Evolutionary conservation across 2,888 invertebrate species (phyloP), one percentile per base, ranked within the genome.

Genomic region (Microplitis manilae): DNA sequence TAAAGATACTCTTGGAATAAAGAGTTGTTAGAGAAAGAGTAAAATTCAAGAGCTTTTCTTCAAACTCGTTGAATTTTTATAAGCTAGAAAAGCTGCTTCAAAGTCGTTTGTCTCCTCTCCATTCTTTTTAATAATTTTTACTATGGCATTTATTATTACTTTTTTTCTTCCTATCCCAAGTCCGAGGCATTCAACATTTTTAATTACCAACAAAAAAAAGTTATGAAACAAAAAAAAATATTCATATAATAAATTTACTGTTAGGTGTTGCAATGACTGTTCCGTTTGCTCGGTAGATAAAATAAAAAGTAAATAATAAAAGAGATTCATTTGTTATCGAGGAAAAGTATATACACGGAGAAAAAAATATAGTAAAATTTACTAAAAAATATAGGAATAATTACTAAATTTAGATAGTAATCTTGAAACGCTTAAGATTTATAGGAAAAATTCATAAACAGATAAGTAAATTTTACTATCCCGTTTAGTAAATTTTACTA

Each of bases 51-150:
- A 67, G 73, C 67, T 73, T 73, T 73, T 64, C 50, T 73, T 73
- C 20, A 15, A 38, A 20, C 73, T 73, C 67, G 59, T 73, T 73
- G 73, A 65, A 73, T 73, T 73, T 73, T 73, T 73, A 73, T 73
- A 59, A 73, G 59, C 67, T 67, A 65, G 67, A 73, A 73, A 73
- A 73, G 67, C 73, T 73, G 65, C 73, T n/a, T 13, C 59, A 59
- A 59, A 73, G 67, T 73, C 73, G 60, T 73, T 73, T 67, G 73
- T 73, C 67, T 67, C 67, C 38, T 73, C 59, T 38, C 8, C 67
- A 73, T 67, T 73, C 68, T 59, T 59, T 59, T 67, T 73, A 38
- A 60, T 50, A 73, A 67, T 73, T 73, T 67, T 30, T 20, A 38
- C 39, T 30, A 41, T 64, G 62, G 41, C 62, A 9, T 62, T 72